These are phyloP conservation scores for Hyperoplus immaculatus DNA, from an alignment of 2,797 vertebrate species.

Conservation along the genomic window DNA sequence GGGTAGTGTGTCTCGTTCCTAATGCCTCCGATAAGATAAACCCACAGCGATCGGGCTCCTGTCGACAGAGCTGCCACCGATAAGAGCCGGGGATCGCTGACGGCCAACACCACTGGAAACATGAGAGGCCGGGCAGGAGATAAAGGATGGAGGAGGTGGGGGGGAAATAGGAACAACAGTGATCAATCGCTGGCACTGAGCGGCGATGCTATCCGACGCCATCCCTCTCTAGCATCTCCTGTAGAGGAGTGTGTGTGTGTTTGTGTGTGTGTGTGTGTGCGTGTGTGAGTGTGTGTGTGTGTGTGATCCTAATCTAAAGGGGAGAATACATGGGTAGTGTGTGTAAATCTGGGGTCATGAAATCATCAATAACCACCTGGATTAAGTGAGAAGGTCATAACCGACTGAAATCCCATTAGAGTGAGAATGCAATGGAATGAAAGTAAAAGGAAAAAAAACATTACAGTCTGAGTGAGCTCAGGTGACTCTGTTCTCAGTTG, in stretches of 20 bases:
- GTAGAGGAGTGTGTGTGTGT: conserved; percentile 31
- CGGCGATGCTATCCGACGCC: conserved; percentile 59
- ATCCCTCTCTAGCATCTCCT: conserved; percentile 55
- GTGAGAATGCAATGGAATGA: conserved; percentile 20
- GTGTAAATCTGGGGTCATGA: conserved; percentile 55
- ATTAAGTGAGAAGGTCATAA: conserved; percentile 75
- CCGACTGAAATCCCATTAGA: conserved; percentile 47
- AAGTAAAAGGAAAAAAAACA: not conserved
- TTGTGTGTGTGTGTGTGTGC: conserved; percentile 11
- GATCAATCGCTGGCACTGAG: conserved; percentile 69
- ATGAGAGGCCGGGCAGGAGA: conserved; percentile 65
- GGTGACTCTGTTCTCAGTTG: conserved; percentile 30
- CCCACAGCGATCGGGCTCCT: conserved; percentile 48
- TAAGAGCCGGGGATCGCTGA: conserved; percentile 67
- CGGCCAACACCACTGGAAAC: conserved; percentile 63
- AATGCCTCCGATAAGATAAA: conserved; percentile 73
- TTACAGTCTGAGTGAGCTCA: conserved; percentile 32
- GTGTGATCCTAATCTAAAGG: not conserved
- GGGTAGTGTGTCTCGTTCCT: conserved; percentile 40
- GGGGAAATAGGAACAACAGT: conserved; percentile 69
- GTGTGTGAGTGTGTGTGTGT: conserved; percentile 10
- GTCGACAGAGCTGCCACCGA: conserved; percentile 69
- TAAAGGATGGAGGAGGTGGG: conserved; percentile 69
- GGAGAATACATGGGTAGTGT: not conserved
- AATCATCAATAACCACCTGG: conserved; percentile 78